Evolutionary conservation across 2,797 vertebrate species (phyloP).

Genomic region (Dallia pectoralis): DNA sequence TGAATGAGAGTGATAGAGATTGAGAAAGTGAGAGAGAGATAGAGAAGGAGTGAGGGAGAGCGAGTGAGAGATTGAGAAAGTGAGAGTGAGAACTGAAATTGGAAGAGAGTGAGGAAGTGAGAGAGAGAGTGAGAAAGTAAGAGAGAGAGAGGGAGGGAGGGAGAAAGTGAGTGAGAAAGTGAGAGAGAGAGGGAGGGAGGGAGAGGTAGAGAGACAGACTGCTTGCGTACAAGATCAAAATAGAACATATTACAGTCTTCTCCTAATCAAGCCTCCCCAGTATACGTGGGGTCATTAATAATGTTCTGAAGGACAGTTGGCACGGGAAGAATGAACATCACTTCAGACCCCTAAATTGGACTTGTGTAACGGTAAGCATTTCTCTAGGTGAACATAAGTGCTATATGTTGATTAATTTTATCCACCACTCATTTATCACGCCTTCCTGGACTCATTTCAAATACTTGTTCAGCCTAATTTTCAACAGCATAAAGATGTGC

Average conservation of each 20-base stretch:
- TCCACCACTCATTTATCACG: slow-evolving; percentile 38
- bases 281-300: slow-evolving; percentile 45
- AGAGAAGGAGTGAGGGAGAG: too few relatives aligned
- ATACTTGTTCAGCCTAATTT: slow-evolving; percentile 28
- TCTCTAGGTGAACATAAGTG: slow-evolving; percentile 31
- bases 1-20: too few relatives aligned
- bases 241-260: slow-evolving; percentile 13
- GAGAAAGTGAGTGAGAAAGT: slow-evolving; percentile 1
- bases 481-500: slow-evolving; percentile 19
- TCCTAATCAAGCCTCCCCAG: slow-evolving; percentile 28
- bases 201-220: background rate
- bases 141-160: background rate
- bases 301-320: slow-evolving; percentile 39
- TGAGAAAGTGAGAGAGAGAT: too few relatives aligned
- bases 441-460: slow-evolving; percentile 31
- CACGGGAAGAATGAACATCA: slow-evolving; percentile 38
- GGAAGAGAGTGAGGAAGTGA: too few relatives aligned
- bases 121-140: too few relatives aligned
- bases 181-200: background rate
- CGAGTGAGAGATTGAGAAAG: too few relatives aligned
- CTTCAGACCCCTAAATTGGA: slow-evolving; percentile 22
- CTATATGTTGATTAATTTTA: slow-evolving; percentile 28
- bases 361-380: slow-evolving; percentile 23
- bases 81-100: too few relatives aligned
- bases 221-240: background rate